A percentile compares a stretch with the other conserved stretches of the same genome.
Evolutionary conservation across 2,797 vertebrate genomes (phyloP).

Genomic region (Poecilia gillii): DNA sequence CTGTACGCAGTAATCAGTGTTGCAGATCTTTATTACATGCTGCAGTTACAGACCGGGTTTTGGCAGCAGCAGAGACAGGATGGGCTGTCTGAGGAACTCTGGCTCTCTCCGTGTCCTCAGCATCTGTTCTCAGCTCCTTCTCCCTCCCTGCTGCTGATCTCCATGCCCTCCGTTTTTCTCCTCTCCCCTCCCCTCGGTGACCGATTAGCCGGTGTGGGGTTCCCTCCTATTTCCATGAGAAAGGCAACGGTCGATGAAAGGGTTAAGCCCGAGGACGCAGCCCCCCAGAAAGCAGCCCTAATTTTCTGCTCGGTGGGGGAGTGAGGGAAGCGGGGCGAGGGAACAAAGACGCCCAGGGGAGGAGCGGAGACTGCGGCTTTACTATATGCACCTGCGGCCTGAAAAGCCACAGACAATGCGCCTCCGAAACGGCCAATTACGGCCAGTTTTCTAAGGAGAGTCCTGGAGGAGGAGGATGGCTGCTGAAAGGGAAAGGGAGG

Average conservation of each 20-base stretch:
- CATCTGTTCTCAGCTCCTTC: slow-evolving; percentile 1
- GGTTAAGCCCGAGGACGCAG: slow-evolving; percentile 83
- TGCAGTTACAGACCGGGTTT: background rate
- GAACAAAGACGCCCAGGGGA: slow-evolving; percentile 83
- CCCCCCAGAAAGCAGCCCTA: slow-evolving; percentile 78
- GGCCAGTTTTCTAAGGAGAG: slow-evolving; percentile 67
- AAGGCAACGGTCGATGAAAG: slow-evolving; percentile 81
- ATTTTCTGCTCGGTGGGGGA: slow-evolving; percentile 84
- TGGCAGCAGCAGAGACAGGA: background rate
- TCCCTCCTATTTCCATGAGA: slow-evolving; percentile 83
- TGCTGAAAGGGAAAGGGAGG: slow-evolving; percentile 26
- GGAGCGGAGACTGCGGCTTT: slow-evolving; percentile 81
- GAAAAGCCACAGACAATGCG: slow-evolving; percentile 83
- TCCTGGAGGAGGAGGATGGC: slow-evolving; percentile 20
- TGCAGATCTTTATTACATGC: background rate
- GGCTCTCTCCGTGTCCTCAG: background rate
- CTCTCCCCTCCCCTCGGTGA: slow-evolving; percentile 75
- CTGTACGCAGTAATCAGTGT: background rate
- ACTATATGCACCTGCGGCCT: slow-evolving; percentile 87
- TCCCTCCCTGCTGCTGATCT: slow-evolving; percentile 42
- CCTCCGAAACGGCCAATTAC: slow-evolving; percentile 86
- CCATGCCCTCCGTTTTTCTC: slow-evolving; percentile 29
- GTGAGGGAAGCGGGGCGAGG: slow-evolving; percentile 73
- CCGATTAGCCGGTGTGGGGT: slow-evolving; percentile 80
- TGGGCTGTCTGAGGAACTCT: background rate